Evolutionary conservation across 2,888 invertebrate genomes (phyloP).

Genomic region (Drosophila trichaetosa): DNA sequence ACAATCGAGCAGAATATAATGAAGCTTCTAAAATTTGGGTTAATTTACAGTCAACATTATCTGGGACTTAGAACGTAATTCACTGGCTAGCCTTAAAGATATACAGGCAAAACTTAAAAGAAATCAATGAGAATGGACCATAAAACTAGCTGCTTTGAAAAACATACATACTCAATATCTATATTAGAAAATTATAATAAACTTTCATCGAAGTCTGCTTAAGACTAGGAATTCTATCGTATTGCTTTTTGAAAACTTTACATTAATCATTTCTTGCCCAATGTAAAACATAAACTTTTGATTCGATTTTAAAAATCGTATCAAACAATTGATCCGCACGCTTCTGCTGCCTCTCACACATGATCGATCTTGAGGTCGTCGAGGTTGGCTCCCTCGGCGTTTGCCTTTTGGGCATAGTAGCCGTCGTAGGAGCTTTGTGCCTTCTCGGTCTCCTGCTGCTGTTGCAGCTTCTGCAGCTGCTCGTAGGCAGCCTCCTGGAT

Average conservation of each 20-base stretch:
- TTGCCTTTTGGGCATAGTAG: constrained; percentile 72
- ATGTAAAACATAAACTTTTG: constrained; percentile 1
- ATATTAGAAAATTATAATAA: not conserved
- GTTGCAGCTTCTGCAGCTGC: constrained; percentile 71
- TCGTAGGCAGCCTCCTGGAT: constrained; percentile 81
- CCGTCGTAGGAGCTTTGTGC: constrained; percentile 74
- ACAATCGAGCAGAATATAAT: not conserved
- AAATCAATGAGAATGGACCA: not conserved
- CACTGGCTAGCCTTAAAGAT: not conserved
- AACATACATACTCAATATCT: constrained; percentile 1
- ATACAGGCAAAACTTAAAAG: not conserved
- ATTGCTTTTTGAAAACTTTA: constrained; percentile 49
- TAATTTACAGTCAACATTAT: not conserved
- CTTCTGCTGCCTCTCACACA: constrained; percentile 42
- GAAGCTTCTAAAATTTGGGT: not conserved
- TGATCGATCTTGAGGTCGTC: constrained; percentile 68
- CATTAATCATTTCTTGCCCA: not conserved
- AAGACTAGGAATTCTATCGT: constrained; percentile 30
- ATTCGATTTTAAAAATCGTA: constrained; percentile 51
- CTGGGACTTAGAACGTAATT: not conserved
- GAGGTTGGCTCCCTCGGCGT: constrained; percentile 55
- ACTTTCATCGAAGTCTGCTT: constrained; percentile 9
- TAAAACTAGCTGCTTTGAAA: not conserved
- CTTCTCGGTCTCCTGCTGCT: constrained; percentile 74
- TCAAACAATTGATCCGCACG: not conserved